Evolutionary conservation across 2,113 vertebrate species (phyloP).

Genomic region (Siniperca knerii): DNA sequence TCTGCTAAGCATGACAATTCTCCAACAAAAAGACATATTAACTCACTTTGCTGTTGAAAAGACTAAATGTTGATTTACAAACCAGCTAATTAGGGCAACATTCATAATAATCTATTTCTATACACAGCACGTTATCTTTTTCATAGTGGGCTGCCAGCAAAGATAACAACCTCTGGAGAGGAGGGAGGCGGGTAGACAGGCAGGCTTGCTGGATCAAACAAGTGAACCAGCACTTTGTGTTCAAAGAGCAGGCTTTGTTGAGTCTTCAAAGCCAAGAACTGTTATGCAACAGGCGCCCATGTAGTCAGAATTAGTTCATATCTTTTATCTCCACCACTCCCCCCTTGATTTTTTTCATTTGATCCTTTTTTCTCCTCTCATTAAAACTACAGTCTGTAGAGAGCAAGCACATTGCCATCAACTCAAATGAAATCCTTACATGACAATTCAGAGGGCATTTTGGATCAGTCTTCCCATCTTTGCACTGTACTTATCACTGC

Average conservation of each 20-base stretch:
- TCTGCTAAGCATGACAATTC: neutral
- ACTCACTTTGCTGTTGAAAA: neutral
- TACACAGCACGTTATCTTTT: neutral
- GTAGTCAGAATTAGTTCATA: slow-evolving; percentile 71
- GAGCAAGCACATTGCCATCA: slow-evolving; percentile 40
- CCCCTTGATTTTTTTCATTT: slow-evolving; percentile 44
- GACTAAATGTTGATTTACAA: neutral
- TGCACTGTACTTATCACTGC: neutral
- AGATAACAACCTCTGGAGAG: slow-evolving; percentile 32
- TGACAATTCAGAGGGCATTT: slow-evolving; percentile 34
- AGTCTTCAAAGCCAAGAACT: slow-evolving; percentile 74
- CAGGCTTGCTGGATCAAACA: slow-evolving; percentile 66
- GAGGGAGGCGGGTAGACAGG: slow-evolving; percentile 17
- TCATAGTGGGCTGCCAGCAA: neutral
- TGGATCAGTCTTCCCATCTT: neutral
- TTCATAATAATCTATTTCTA: neutral
- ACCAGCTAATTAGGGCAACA: neutral
- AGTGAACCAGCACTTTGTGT: slow-evolving; percentile 62
- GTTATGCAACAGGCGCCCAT: slow-evolving; percentile 73
- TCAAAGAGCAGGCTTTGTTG: slow-evolving; percentile 69
- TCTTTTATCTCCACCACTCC: slow-evolving; percentile 58
- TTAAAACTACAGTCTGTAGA: slow-evolving; percentile 61
- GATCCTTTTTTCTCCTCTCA: slow-evolving; percentile 48
- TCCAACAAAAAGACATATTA: neutral
- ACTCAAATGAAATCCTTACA: slow-evolving; percentile 44